Evolutionary conservation across 2,113 vertebrate species (phyloP), one percentile per base, ranked within the genome.

Genomic region (Ochotona curzoniae): DNA sequence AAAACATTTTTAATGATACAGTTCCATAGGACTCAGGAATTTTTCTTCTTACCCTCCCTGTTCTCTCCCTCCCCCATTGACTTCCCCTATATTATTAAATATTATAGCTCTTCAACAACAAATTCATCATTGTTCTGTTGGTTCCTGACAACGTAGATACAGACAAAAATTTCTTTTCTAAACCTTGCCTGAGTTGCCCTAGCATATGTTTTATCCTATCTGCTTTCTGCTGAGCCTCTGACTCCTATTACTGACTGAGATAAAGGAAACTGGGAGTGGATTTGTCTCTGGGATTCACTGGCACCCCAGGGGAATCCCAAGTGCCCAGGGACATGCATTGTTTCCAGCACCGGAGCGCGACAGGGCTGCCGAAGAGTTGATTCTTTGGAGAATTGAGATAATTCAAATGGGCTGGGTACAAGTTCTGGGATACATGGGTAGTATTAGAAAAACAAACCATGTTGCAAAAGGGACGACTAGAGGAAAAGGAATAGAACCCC

Each of bases 301-400:
- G 2, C 38, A 4, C 74, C 35, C 47, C 76, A 8, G 2, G 12
- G 17, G 63, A 32, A 49, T 30, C n/a, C 3, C 26, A 2, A 2
- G 47, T 9, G 32, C 18, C 74, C 25, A 51, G 57, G 74, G 26
- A 38, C 14, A 10, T 12, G 9, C 2, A 2, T 7, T 69, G 61
- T 60, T 78, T 2, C 2, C 2, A 11, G 32, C 17, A 5, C 3
- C 26, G 10, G 21, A 8, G 0, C 15, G 47, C 5, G 35, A n/a
- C 25, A 30, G 74, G 83, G 32, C 26, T 6, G 18, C 11, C 4
- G 2, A 3, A 1, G 20, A 23, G 5, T 11, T 64, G 30, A 70
- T n/a, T 30, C 30, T 60, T 80, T 11, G 57, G 20, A 85, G 23
- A 8, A 57, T 11, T 38, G 17, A 49, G 17, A 49, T 38, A 15